Percentiles rank a stretch among this genome's conserved stretches.
These are phyloP conservation scores for Nixonia krombeini DNA, from an alignment of 1,140 invertebrate species.

Conservation along the genomic window DNA sequence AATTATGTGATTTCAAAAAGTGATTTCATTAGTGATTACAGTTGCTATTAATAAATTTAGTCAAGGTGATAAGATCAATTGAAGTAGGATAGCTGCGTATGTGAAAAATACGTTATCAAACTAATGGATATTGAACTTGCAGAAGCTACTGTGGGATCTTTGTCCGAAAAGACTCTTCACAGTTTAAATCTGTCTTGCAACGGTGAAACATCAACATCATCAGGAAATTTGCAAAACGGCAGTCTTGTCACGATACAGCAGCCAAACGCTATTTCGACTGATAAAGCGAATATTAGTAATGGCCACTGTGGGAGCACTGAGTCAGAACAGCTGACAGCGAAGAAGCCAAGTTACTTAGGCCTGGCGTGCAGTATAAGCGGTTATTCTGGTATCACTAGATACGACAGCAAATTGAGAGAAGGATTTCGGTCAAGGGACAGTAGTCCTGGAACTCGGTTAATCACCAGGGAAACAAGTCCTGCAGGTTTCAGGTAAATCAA, in stretches of 20 bases:
- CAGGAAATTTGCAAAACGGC: constrained; percentile 54
- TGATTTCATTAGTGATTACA: too few species aligned
- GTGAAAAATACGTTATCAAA: background rate
- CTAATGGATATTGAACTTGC: constrained; percentile 1
- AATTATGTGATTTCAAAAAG: too few species aligned
- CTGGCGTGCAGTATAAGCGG: constrained; percentile 92
- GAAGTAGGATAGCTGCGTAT: too few species aligned
- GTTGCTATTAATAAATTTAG: too few species aligned
- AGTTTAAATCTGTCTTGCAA: constrained; percentile 67
- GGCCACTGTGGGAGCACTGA: constrained; percentile 51
- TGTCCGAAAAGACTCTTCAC: constrained; percentile 67
- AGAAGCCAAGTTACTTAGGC: constrained; percentile 86
- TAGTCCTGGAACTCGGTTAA: constrained; percentile 75
- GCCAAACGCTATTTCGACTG: constrained; percentile 55
- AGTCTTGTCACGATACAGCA: constrained; percentile 58
- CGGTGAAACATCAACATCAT: too few species aligned
- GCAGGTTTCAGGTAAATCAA: constrained; percentile 74
- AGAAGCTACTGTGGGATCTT: constrained; percentile 62
- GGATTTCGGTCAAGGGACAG: constrained; percentile 77
- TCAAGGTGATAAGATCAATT: too few species aligned
- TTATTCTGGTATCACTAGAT: constrained; percentile 87
- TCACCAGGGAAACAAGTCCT: constrained; percentile 73
- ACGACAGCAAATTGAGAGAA: constrained; percentile 83
- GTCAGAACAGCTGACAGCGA: constrained; percentile 62
- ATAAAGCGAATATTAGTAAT: constrained; percentile 61